A percentile compares a stretch with the other conserved stretches of the same genome.
phyloP scores from a whole-genome alignment of 2,113 vertebrate genomes.

The zebrafish (Danio rerio) region DNA sequence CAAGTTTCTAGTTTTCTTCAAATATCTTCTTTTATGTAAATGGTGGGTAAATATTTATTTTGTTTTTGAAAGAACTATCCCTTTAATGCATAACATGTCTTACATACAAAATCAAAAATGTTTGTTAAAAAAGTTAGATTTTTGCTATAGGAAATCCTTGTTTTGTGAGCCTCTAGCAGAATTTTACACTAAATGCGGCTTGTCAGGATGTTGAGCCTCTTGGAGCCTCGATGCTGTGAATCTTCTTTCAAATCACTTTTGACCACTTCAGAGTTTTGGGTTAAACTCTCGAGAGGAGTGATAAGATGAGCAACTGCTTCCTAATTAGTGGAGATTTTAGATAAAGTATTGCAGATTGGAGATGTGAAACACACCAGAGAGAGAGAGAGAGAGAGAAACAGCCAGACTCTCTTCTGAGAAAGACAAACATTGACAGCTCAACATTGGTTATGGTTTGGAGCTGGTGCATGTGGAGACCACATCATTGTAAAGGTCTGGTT shows the following conservation, averaged over 20 bases:
- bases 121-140: not conserved
- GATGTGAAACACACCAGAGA: slow-evolving; percentile 8
- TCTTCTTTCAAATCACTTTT: slow-evolving; percentile 14
- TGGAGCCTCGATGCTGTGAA: slow-evolving; percentile 16
- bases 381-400: slow-evolving; percentile 54
- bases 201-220: not conserved
- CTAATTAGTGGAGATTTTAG: slow-evolving; percentile 63
- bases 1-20: too few relatives aligned
- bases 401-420: slow-evolving; percentile 63
- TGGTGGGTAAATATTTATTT: too few relatives aligned
- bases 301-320: slow-evolving; percentile 28
- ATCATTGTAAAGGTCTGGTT: slow-evolving; percentile 38
- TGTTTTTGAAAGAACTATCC: too few relatives aligned
- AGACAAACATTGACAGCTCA: slow-evolving; percentile 6
- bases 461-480: slow-evolving; percentile 52
- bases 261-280: slow-evolving; percentile 42
- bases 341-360: not conserved
- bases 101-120: too few relatives aligned
- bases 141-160: not conserved
- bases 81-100: too few relatives aligned
- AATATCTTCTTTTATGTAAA: too few relatives aligned
- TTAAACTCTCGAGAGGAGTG: slow-evolving; percentile 15
- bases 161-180: not conserved
- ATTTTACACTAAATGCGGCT: slow-evolving; percentile 30
- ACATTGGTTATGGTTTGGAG: slow-evolving; percentile 50